Evolutionary conservation across 2,113 vertebrate genomes (phyloP), one percentile per base, ranked within the genome.

Genomic region (Triplophysa siluroides): DNA sequence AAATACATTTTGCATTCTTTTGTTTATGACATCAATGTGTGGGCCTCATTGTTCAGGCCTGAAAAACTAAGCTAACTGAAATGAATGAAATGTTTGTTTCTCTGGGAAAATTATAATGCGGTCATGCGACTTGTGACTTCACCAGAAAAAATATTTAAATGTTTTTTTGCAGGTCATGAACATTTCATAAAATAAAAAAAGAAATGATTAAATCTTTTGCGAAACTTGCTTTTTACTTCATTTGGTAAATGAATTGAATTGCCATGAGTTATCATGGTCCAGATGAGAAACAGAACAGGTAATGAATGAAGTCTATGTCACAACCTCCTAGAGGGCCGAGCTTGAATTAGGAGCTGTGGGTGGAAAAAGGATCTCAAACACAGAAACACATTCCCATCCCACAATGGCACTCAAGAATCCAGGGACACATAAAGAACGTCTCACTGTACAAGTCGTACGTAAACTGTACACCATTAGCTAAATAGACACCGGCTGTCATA

Each of bases 31-130:
- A 88, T 93, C 90, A 91, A 75, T 89, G 86, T 85, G 92, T 92
- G 89, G 92, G 92, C 81, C 78, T 83, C 68, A 89, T 91, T 91
- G 91, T 91, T 89, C 80, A 54, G 84, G 62, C 78, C 14, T 79
- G 82, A 76, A 82, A 86, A 76, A 70, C 10, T 24, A 26, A 65
- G 24, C 76, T 54, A 64, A 63, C 41, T 69, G 72, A 8, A 38
- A 88, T 90, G 85, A 93, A 92, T 89, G 90, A 83, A 86, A 82
- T 85, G 86, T 84, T 89, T 92, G 92, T 93, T 89, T 88, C 78
- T 65, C 63, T 62, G 63, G 18, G 63, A 79, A 86, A 89, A 89
- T 88, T 83, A 75, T 84, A 86, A 91, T 91, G 78, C 50, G 52
- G 26, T 18, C 66, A 82, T 63, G 81, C 65, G 62, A 76, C 70